Conservation (phyloP, 2,797 vertebrate genomes). For the Chloroceryle inda region DNA sequence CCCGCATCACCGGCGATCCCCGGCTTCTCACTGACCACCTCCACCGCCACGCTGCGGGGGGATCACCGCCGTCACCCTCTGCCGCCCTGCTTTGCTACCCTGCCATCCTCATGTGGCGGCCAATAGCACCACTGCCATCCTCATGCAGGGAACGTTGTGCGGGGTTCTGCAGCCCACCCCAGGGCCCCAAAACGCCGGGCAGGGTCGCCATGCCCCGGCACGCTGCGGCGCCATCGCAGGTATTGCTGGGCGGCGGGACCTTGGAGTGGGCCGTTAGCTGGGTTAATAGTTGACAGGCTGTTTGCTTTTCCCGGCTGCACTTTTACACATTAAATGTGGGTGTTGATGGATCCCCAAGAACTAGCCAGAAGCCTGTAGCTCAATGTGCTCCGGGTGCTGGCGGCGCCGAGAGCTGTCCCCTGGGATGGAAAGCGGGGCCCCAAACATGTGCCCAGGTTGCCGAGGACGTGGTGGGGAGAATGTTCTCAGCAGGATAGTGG, state of each 20-base stretch:
- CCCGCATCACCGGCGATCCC: neutral
- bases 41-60: rapidly evolving
- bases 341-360: neutral
- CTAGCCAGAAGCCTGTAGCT: neutral
- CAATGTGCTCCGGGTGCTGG: neutral
- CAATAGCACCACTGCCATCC: no score
- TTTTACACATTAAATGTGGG: neutral
- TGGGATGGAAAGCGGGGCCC: rapidly evolving
- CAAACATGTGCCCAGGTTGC: rapidly evolving
- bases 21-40: neutral
- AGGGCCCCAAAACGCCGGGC: neutral
- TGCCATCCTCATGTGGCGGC: neutral
- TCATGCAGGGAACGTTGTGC: rapidly evolving
- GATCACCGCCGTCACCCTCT: no score
- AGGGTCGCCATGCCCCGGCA: neutral
- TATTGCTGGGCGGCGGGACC: neutral
- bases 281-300: constrained; percentile 58
- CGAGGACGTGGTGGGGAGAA: neutral
- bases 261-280: neutral
- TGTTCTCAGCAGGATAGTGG: neutral
- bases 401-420: neutral
- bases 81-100: neutral
- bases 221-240: rapidly evolving
- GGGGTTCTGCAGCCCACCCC: neutral
- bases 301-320: neutral